Evolutionary conservation across 1,140 invertebrate genomes (phyloP).

Genomic region (Argopecten irradians): DNA sequence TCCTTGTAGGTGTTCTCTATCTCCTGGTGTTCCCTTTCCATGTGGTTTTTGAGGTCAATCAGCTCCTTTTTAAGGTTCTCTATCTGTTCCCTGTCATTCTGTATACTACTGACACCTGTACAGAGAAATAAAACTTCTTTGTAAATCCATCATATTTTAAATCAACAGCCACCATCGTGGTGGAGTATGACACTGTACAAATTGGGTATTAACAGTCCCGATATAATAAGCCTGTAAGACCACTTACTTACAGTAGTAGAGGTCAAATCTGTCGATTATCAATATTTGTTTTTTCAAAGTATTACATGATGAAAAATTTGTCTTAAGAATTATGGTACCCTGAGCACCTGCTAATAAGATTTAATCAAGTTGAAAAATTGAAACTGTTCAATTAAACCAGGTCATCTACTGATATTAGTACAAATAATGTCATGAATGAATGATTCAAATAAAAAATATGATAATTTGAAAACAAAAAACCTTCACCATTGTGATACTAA

Average conservation of each 20-base stretch:
- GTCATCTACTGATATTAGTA: background rate
- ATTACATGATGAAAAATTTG: background rate
- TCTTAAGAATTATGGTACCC: background rate
- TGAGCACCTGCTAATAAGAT: background rate
- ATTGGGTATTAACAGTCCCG: background rate
- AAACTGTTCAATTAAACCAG: background rate
- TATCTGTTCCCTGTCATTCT: constrained; percentile 49
- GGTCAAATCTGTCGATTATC: background rate
- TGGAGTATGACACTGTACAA: background rate
- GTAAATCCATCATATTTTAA: background rate
- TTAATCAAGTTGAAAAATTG: background rate
- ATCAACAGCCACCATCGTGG: background rate
- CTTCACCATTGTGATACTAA: background rate
- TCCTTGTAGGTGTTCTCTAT: constrained; percentile 40
- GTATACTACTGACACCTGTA: constrained; percentile 51
- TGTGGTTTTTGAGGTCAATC: constrained; percentile 42
- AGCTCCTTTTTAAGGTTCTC: constrained; percentile 48
- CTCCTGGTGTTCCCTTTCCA: constrained; percentile 45
- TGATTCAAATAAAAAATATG: background rate
- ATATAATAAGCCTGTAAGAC: background rate
- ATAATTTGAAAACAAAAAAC: background rate
- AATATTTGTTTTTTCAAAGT: background rate
- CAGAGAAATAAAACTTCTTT: background rate
- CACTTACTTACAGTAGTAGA: background rate
- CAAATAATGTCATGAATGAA: background rate